Conservation (phyloP, 2,113 vertebrate genomes). For the Synodontis membranacea region DNA sequence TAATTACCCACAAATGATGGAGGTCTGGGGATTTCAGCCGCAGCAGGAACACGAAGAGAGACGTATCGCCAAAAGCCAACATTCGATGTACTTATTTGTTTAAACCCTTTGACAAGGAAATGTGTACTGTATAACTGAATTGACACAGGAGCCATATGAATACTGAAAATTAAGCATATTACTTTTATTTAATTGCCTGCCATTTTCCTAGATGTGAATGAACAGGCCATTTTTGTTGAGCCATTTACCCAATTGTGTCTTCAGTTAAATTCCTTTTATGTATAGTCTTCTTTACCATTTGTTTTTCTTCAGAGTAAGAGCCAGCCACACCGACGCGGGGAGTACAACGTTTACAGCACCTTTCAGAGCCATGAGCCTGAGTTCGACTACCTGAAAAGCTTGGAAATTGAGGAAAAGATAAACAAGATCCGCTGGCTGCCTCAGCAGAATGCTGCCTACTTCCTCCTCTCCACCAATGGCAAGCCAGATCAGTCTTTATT, state of each 20-base stretch:
- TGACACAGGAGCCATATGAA: not conserved
- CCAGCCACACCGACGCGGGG: conserved; percentile 84
- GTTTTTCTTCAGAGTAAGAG: conserved; percentile 79
- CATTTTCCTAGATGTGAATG: not conserved
- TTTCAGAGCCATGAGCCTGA: conserved; percentile 93
- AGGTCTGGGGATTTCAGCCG: not conserved
- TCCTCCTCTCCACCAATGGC: conserved; percentile 89
- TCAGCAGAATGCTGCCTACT: conserved; percentile 87
- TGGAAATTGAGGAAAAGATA: conserved; percentile 93
- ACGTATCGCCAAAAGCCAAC: not conserved
- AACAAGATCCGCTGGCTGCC: conserved; percentile 92
- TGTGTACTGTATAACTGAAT: too few relatives aligned
- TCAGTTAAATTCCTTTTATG: not conserved
- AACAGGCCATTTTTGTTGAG: not conserved
- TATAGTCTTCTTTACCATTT: not conserved
- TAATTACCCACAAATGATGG: not conserved
- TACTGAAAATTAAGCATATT: not conserved
- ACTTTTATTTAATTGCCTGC: not conserved
- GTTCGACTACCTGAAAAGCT: conserved; percentile 91
- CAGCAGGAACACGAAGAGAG: not conserved
- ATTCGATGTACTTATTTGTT: not conserved
- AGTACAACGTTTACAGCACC: conserved; percentile 95
- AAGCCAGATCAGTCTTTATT: conserved; percentile 32
- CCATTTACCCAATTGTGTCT: not conserved
- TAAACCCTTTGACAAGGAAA: not conserved